Evolutionary conservation across 2,113 vertebrate genomes (phyloP).

Genomic region (Thalassoma bifasciatum): DNA sequence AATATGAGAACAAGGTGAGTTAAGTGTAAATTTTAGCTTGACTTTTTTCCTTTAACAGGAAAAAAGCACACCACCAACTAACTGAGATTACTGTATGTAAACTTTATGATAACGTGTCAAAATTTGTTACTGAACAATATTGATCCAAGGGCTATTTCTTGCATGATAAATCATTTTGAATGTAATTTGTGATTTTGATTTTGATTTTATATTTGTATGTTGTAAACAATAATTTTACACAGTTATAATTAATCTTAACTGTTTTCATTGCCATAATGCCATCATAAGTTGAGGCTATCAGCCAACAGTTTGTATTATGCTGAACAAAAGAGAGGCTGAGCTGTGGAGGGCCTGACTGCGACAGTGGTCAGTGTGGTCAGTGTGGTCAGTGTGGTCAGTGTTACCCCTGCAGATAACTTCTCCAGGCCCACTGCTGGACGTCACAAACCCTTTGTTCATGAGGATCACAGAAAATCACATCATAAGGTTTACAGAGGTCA

Average conservation of each 20-base stretch:
- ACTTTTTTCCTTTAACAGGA: no score
- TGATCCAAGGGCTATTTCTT: no score
- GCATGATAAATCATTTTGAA: no score
- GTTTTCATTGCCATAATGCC: background rate
- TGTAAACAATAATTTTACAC: no score
- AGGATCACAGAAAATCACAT: slow-evolving; percentile 57
- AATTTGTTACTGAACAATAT: no score
- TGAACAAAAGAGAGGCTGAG: background rate
- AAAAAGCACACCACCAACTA: no score
- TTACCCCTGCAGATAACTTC: slow-evolving; percentile 6
- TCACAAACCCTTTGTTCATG: slow-evolving; percentile 35
- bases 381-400: background rate
- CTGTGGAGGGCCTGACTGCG: background rate
- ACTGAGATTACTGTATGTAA: no score
- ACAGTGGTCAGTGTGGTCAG: background rate
- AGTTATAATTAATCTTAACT: background rate
- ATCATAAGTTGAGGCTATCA: background rate
- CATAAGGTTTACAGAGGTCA: slow-evolving; percentile 51
- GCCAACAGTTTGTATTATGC: background rate
- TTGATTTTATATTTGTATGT: no score
- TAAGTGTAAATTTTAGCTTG: no score
- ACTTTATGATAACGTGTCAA: no score
- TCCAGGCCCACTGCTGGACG: slow-evolving; percentile 17
- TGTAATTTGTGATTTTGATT: no score
- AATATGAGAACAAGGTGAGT: no score